Conservation (phyloP, 2,888 invertebrate genomes). For the Carabus problematicus region DNA sequence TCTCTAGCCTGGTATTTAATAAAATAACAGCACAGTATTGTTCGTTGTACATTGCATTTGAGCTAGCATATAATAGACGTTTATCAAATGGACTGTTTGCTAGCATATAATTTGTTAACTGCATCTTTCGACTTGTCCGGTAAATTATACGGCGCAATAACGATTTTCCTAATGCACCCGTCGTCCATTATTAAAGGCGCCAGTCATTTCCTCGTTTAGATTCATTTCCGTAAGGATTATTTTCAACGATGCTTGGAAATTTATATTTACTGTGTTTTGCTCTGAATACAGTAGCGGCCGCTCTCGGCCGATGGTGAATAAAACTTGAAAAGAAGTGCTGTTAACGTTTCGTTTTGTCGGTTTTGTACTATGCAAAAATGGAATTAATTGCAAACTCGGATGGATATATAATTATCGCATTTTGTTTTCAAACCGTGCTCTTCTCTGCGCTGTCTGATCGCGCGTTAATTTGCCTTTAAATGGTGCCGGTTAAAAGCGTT, state of each 20-base stretch:
- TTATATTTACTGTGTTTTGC: background rate
- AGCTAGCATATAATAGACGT: background rate
- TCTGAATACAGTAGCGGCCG: background rate
- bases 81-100: conserved; percentile 34
- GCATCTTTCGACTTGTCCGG: conserved; percentile 9
- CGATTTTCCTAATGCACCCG: conserved; percentile 40
- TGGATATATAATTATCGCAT: conserved; percentile 27
- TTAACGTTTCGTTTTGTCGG: background rate
- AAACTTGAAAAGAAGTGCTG: conserved; percentile 19
- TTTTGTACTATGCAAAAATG: conserved; percentile 11
- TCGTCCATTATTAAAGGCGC: conserved; percentile 34
- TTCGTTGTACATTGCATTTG: conserved; percentile 21
- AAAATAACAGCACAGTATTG: conserved; percentile 15
- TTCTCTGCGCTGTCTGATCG: conserved; percentile 20
- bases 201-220: conserved; percentile 16
- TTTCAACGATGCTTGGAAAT: conserved; percentile 2
- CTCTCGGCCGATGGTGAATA: conserved; percentile 16
- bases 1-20: background rate
- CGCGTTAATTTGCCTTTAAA: conserved; percentile 25
- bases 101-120: conserved; percentile 36
- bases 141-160: conserved; percentile 31
- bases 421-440: conserved; percentile 15
- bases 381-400: background rate
- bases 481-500: background rate
- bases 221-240: conserved; percentile 18